Evolutionary conservation across 2,113 vertebrate genomes (phyloP).

Genomic region (Microcebus lehilahytsara): DNA sequence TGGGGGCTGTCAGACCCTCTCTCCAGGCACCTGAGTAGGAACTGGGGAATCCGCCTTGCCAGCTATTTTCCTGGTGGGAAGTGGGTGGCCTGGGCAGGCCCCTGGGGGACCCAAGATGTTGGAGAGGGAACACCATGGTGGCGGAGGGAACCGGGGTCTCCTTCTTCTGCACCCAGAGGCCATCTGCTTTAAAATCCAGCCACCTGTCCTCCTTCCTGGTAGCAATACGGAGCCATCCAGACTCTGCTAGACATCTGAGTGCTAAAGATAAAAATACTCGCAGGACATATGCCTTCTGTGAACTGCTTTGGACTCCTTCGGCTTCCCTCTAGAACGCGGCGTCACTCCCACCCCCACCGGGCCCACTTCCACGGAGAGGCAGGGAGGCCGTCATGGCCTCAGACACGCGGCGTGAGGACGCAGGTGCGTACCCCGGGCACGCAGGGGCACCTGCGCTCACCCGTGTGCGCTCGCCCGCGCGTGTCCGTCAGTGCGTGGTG

Average conservation of each 20-base stretch:
- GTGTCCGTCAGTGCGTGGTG: neutral
- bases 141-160: neutral
- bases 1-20: neutral
- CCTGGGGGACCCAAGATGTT: neutral
- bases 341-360: neutral
- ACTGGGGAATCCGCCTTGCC: too few species aligned
- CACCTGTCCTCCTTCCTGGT: neutral
- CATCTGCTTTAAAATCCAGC: constrained; percentile 30
- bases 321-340: neutral
- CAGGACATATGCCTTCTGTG: constrained; percentile 50
- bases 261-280: constrained; percentile 57
- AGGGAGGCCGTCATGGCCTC: neutral
- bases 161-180: neutral
- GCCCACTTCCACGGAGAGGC: neutral
- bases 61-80: neutral
- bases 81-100: neutral
- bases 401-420: neutral
- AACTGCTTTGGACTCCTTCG: constrained; percentile 22
- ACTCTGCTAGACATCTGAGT: constrained; percentile 40
- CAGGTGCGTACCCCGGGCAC: neutral
- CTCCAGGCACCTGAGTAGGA: too few species aligned
- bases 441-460: too few species aligned
- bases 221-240: constrained; percentile 27
- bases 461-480: neutral
- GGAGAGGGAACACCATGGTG: neutral